Evolutionary conservation across 1,140 invertebrate genomes (phyloP), one percentile per base, ranked within the genome.

Genomic region (Aradophagus sp.): DNA sequence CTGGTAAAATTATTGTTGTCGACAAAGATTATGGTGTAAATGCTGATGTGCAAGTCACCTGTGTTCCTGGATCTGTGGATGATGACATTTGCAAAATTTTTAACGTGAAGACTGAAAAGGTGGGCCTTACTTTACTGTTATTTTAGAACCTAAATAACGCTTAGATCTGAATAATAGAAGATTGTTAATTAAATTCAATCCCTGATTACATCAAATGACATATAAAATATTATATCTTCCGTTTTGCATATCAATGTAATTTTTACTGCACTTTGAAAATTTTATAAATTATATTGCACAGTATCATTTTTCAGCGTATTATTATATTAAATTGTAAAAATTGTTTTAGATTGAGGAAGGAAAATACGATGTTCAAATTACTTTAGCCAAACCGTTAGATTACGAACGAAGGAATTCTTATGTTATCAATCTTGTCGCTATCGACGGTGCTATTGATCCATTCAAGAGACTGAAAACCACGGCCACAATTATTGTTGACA

Each of bases 11-110:
- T 8, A 88, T 87, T 6, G 91, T 96, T 3, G 89, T 89, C 0
- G 95, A 97, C 84, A 87, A 86, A 13, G 95, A 96, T 74, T 89
- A 89, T 44, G 93, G 92, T 0, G 80, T 89, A 0, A 96, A 96
- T 82, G 90, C 92, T 0, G 90, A 91, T 48, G 84, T 96, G 7
- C 84, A 83, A 34, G 87, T 94, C 1, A 85, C 79, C 10, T 94
- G 93, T 78, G 85, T 90, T 0, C 78, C 84, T 26, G 81, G 87
- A 29, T 81, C 81, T 7, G 83, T 83, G 31, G 89, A 91, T 66
- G 87, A 88, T 20, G 91, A 92, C 62, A 89, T 89, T n/a, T 93
- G 91, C 67, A 83, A 89, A 5, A 89, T 88, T 0, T 94, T 93
- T 52, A 80, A 82, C 11, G 80, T 93, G 6, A 78, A 82, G 0